Conservation (phyloP, 2,797 vertebrate species). For the Epinephelus malabaricus region DNA sequence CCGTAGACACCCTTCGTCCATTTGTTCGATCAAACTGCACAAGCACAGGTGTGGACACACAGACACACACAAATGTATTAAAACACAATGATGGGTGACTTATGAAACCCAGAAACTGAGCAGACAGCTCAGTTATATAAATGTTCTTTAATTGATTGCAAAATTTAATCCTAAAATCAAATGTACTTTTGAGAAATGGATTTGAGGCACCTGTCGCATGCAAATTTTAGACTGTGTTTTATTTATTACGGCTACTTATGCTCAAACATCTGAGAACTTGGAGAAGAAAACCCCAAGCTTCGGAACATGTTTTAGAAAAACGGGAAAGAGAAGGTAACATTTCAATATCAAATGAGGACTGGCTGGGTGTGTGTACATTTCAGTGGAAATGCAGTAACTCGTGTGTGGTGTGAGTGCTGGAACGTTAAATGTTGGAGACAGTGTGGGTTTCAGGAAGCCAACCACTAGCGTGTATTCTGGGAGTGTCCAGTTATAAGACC, state of each 20-base stretch:
- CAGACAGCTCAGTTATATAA: neutral
- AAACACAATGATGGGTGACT: neutral
- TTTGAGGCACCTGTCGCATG: constrained; percentile 6
- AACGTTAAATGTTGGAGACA: too few relatives aligned
- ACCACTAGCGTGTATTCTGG: too few relatives aligned
- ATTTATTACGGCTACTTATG: neutral
- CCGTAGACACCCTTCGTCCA: constrained; percentile 15
- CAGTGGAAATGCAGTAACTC: too few relatives aligned
- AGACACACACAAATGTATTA: neutral
- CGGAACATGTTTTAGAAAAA: too few relatives aligned
- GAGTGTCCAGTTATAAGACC: too few relatives aligned
- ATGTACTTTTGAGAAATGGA: neutral
- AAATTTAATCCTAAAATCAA: fast-evolving
- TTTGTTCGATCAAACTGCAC: constrained; percentile 10
- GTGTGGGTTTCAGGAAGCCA: too few relatives aligned
- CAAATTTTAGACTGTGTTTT: neutral
- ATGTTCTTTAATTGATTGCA: neutral
- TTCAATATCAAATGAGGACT: too few relatives aligned
- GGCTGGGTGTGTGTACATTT: too few relatives aligned
- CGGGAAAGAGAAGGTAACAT: too few relatives aligned
- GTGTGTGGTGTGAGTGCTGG: too few relatives aligned
- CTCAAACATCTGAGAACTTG: neutral
- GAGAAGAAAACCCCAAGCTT: too few relatives aligned
- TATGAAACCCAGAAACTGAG: constrained; percentile 4
- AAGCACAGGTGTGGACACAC: neutral